A percentile compares a stretch with the other conserved stretches of the same genome.
phyloP scores from a whole-genome alignment of 2,888 invertebrate species.

The Notodonta dromedarius region DNA sequence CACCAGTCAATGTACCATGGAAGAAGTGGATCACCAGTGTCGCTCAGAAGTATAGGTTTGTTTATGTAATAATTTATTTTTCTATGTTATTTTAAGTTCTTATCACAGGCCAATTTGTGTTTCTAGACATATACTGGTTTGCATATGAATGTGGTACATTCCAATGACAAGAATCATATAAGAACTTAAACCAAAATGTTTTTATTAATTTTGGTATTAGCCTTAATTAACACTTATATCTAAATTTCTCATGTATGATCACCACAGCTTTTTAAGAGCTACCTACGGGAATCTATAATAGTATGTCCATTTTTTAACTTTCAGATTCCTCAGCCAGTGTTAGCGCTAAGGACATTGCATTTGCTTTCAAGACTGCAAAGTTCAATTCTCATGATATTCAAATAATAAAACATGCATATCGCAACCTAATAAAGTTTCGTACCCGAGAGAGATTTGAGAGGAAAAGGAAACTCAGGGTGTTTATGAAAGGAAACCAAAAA shows the following conservation, averaged over 20 bases:
- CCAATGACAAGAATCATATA: no score
- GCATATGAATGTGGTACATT: no score
- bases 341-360: slow-evolving; percentile 60
- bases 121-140: no score
- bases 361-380: slow-evolving; percentile 54
- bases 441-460: slow-evolving; percentile 55
- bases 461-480: slow-evolving; percentile 51
- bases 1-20: slow-evolving; percentile 56
- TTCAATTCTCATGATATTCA: slow-evolving; percentile 59
- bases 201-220: no score
- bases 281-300: no score
- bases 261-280: not conserved
- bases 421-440: slow-evolving; percentile 49
- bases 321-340: slow-evolving; percentile 62
- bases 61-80: slow-evolving; percentile 15
- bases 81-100: not conserved
- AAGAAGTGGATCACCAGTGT: slow-evolving; percentile 65
- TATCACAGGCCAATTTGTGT: not conserved
- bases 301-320: slow-evolving; percentile 15
- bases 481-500: slow-evolving; percentile 48
- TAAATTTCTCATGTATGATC: no score
- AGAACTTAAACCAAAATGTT: no score
- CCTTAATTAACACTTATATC: no score
- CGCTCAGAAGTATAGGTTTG: slow-evolving; percentile 63
- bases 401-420: slow-evolving; percentile 57